Percentiles rank a stretch among this genome's conserved stretches.
Evolutionary conservation across 2,888 invertebrate species (phyloP).

Genomic region (Ectemnius cavifrons): DNA sequence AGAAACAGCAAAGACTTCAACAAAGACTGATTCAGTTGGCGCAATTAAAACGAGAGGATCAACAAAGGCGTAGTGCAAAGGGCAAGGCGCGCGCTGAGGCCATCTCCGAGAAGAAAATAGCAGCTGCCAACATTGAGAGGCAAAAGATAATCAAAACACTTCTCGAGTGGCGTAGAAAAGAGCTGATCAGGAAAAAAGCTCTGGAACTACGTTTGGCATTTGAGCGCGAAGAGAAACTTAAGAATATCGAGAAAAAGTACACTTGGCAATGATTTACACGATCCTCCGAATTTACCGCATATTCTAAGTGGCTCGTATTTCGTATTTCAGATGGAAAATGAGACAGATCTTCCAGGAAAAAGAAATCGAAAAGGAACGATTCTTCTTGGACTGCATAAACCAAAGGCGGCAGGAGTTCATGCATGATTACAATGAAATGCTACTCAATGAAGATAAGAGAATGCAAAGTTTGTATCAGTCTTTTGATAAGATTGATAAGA

Average conservation of each 20-base stretch:
- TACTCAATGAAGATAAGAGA: constrained; percentile 56
- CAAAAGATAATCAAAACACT: constrained; percentile 56
- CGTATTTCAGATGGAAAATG: constrained; percentile 63
- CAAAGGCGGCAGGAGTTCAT: constrained; percentile 60
- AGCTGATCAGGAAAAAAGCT: constrained; percentile 53
- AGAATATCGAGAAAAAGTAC: constrained; percentile 61
- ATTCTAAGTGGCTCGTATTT: not conserved
- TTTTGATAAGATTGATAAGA: not conserved
- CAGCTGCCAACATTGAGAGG: constrained; percentile 45
- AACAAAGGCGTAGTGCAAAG: constrained; percentile 16
- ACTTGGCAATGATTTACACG: not conserved
- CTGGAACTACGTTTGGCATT: constrained; percentile 44
- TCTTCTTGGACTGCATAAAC: constrained; percentile 51
- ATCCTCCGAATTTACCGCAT: not conserved
- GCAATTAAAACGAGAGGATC: constrained; percentile 25
- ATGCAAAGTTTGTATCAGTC: constrained; percentile 57
- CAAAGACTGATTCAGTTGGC: constrained; percentile 35
- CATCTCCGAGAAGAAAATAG: constrained; percentile 40
- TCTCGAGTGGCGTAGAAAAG: constrained; percentile 57
- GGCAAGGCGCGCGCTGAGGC: constrained; percentile 16
- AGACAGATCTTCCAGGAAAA: constrained; percentile 60
- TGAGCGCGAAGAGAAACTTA: constrained; percentile 49
- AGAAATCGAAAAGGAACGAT: constrained; percentile 60
- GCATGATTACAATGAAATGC: constrained; percentile 63
- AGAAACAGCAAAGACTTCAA: constrained; percentile 36